phyloP scores from a whole-genome alignment of 2,113 vertebrate genomes.

The Chroicocephalus ridibundus region DNA sequence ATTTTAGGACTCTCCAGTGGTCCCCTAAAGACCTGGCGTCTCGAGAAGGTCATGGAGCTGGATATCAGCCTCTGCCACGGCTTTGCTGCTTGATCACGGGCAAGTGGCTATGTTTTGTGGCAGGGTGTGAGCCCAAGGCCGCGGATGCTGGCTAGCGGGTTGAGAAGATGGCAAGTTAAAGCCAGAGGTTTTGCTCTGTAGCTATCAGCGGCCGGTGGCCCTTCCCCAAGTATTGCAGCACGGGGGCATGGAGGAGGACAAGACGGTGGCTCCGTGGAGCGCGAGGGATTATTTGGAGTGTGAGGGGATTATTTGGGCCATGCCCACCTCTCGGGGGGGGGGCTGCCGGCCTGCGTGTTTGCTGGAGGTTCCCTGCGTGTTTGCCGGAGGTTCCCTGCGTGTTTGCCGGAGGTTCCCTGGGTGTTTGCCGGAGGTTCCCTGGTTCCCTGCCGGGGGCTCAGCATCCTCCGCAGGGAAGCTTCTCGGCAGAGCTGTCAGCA shows the following conservation, averaged over 20 bases:
- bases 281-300: neutral
- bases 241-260: accelerated
- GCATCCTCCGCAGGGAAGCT: neutral
- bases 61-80: neutral
- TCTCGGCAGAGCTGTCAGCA: neutral
- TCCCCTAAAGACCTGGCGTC: neutral
- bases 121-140: neutral
- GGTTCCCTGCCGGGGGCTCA: neutral
- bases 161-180: neutral
- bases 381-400: neutral
- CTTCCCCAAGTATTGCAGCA: neutral
- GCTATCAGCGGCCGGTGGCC: neutral
- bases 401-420: no score
- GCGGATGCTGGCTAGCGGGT: accelerated
- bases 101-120: neutral
- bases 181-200: neutral
- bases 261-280: neutral
- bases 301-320: neutral
- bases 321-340: neutral
- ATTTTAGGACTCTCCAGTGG: neutral
- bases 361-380: neutral
- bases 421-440: no score
- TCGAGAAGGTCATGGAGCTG: neutral
- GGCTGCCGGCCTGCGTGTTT: neutral
- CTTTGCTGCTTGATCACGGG: neutral